Evolutionary conservation across 2,113 vertebrate genomes (phyloP).

Genomic region (Psettodes erumei): DNA sequence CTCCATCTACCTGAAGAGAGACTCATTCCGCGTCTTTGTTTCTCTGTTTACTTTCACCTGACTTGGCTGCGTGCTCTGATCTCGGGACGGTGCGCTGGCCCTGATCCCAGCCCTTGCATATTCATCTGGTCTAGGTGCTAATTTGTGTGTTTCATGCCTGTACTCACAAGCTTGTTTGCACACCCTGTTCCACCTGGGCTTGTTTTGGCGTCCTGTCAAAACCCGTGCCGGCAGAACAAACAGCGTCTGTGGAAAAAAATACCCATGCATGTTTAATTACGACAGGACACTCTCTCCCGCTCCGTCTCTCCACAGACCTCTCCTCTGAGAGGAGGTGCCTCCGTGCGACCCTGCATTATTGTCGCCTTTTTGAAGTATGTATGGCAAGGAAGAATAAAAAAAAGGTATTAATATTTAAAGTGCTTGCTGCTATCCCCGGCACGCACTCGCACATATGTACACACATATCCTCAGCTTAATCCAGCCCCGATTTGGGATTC

Average conservation of each 20-base stretch:
- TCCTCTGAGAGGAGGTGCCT: slow-evolving; percentile 87
- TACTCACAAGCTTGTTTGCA: slow-evolving; percentile 95
- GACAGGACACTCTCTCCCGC: slow-evolving; percentile 81
- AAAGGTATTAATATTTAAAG: slow-evolving; percentile 95
- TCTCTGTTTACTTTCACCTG: slow-evolving; percentile 58
- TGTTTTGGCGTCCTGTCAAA: slow-evolving; percentile 97
- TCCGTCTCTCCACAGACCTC: slow-evolving; percentile 82
- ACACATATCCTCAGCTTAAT: slow-evolving; percentile 73
- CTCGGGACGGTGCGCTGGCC: slow-evolving; percentile 47
- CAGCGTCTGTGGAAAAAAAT: slow-evolving; percentile 89
- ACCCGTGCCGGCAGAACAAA: slow-evolving; percentile 93
- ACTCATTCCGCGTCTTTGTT: slow-evolving; percentile 30
- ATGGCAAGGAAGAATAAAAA: slow-evolving; percentile 76
- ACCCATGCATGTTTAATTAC: slow-evolving; percentile 99
- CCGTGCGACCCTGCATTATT: slow-evolving; percentile 89
- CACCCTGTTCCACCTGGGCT: slow-evolving; percentile 93
- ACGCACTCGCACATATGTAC: slow-evolving; percentile 29
- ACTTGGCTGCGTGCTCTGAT: slow-evolving; percentile 44
- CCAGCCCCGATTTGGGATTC: slow-evolving; percentile 65
- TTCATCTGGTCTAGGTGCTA: slow-evolving; percentile 93
- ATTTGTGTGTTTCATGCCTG: slow-evolving; percentile 93
- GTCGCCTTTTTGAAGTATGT: slow-evolving; percentile 90
- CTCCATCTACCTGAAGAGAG: slow-evolving; percentile 37
- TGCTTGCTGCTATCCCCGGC: slow-evolving; percentile 56
- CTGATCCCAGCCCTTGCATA: slow-evolving; percentile 82